Evolutionary conservation across 2,888 invertebrate species (phyloP).

Genomic region (Chrysolina americana): DNA sequence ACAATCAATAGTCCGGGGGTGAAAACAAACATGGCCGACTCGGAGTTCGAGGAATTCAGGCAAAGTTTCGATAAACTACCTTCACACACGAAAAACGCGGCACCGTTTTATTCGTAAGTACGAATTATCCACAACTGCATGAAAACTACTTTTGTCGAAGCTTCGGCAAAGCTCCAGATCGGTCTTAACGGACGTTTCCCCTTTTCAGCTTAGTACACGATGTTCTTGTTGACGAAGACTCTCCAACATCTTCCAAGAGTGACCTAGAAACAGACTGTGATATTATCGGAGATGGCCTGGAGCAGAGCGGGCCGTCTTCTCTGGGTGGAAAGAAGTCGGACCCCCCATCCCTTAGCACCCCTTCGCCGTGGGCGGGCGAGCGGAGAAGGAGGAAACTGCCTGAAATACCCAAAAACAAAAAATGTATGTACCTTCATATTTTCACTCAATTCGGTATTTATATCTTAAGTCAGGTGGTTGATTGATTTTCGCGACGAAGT

Average conservation of each 20-base stretch:
- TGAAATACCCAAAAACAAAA: constrained; percentile 91
- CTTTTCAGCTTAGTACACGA: constrained; percentile 84
- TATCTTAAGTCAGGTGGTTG: constrained; percentile 13
- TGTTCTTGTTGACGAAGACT: constrained; percentile 86
- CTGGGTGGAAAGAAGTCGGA: constrained; percentile 42
- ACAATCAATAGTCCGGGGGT: constrained; percentile 57
- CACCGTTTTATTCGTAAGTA: constrained; percentile 93
- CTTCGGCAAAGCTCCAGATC: neutral
- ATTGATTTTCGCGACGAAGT: constrained; percentile 30
- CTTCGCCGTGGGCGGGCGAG: constrained; percentile 68
- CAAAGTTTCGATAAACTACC: constrained; percentile 87
- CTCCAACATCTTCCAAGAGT: constrained; percentile 84
- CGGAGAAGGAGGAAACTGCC: constrained; percentile 87
- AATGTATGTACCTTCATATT: constrained; percentile 75
- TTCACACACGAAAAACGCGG: constrained; percentile 83
- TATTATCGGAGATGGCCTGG: constrained; percentile 55
- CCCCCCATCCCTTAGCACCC: constrained; percentile 39
- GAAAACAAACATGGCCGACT: constrained; percentile 87
- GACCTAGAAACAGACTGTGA: constrained; percentile 75
- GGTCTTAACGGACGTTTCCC: neutral
- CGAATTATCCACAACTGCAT: neutral
- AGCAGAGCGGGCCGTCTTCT: constrained; percentile 45
- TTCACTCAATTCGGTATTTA: neutral
- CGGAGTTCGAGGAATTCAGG: constrained; percentile 94
- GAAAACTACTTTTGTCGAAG: neutral